A percentile compares a stretch with the other conserved stretches of the same genome.
Conservation (phyloP, 2,888 invertebrate genomes). For the Cactoblastis cactorum region DNA sequence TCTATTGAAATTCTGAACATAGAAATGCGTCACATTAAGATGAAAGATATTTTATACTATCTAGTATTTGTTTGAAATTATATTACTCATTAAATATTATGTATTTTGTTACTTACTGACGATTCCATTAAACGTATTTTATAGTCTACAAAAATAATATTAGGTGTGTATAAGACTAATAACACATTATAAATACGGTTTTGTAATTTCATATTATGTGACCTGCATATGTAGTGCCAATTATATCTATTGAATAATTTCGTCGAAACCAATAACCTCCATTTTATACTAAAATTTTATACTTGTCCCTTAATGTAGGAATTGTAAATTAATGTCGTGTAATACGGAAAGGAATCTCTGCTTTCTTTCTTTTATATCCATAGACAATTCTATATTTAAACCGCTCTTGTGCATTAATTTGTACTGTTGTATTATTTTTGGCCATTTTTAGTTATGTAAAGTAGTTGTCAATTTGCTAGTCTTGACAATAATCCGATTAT, state of each 20-base stretch:
- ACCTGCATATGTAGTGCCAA: conserved; percentile 76
- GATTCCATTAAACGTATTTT: conserved; percentile 32
- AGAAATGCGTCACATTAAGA: conserved; percentile 27
- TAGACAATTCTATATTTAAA: background rate
- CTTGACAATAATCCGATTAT: too few relatives aligned
- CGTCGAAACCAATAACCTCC: conserved; percentile 43
- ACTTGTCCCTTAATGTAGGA: conserved; percentile 35
- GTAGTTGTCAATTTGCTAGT: background rate
- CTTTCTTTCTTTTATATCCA: conserved; percentile 35
- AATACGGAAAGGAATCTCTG: conserved; percentile 45
- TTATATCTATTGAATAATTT: conserved; percentile 51
- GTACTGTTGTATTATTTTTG: background rate
- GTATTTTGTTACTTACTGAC: conserved; percentile 24
- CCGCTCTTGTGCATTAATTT: too few relatives aligned
- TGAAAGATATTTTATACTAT: conserved; percentile 11
- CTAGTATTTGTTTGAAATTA: conserved; percentile 20
- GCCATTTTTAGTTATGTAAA: background rate
- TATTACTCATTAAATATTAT: conserved; percentile 21
- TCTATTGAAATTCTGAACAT: conserved; percentile 33
- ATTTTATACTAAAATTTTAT: conserved; percentile 46
- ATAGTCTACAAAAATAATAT: conserved; percentile 32
- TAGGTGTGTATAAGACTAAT: conserved; percentile 29
- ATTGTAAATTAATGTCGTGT: conserved; percentile 28
- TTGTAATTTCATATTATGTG: conserved; percentile 68
- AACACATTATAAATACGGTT: conserved; percentile 36